Conservation (phyloP, 2,888 invertebrate genomes). For the Diaprepes abbreviatus region DNA sequence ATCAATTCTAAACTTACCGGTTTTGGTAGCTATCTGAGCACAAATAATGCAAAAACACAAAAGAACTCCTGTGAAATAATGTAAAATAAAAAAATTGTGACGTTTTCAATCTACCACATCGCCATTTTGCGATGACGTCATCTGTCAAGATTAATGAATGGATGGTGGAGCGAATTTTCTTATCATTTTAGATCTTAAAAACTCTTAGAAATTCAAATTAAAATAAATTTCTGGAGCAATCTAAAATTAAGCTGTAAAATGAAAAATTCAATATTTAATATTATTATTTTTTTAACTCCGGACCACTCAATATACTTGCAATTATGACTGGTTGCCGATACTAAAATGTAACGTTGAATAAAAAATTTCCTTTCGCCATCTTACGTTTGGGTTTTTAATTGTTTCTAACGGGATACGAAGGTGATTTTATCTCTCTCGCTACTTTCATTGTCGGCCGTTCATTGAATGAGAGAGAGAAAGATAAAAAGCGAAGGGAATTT, state of each 20-base stretch:
- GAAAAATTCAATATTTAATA: too few species aligned
- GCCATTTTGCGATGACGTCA: conserved; percentile 37
- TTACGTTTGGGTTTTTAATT: not conserved
- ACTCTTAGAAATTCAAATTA: too few species aligned
- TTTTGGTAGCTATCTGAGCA: not conserved
- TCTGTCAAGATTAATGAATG: conserved; percentile 21
- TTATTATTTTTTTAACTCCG: too few species aligned
- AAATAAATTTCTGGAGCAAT: too few species aligned
- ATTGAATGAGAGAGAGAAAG: conserved; percentile 23
- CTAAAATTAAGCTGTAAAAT: too few species aligned
- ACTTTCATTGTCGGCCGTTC: not conserved
- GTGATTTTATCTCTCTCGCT: conserved; percentile 28
- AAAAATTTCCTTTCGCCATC: conserved; percentile 14
- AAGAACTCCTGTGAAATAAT: conserved; percentile 27
- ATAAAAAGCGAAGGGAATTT: conserved; percentile 25
- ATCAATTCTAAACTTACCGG: conserved; percentile 1
- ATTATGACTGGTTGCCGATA: conserved; percentile 3
- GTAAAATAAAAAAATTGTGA: conserved; percentile 35
- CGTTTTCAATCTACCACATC: conserved; percentile 24
- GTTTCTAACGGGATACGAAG: conserved; percentile 21
- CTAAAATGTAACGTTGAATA: not conserved
- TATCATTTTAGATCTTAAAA: too few species aligned
- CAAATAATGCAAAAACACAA: conserved; percentile 20
- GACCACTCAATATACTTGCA: not conserved
- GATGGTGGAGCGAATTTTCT: not conserved